Base-by-base conservation (phyloP, 2,888 invertebrate genomes). In the Entomobrya proxima region DNA sequence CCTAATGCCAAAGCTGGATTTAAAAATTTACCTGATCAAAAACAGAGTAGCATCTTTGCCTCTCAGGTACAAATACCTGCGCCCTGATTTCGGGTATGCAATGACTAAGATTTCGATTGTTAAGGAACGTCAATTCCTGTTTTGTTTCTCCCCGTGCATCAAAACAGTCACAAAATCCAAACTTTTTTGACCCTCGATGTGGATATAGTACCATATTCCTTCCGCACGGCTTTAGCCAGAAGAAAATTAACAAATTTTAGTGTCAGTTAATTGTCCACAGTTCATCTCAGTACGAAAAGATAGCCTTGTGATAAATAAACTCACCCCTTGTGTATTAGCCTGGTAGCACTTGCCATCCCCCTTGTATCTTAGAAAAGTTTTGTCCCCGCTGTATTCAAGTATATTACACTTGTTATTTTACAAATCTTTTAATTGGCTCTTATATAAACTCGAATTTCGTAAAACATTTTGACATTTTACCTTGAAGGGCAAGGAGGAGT, bases 141-240 rank as follows among this genome's bases (percentile, higher is more conserved):
- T 77, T 64, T 15, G 88, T 87, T 58, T 88, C 86, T 27, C 67
- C 58, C 58, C 87, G 24, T 7, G 88, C 88, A 52, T 88, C 88
- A 37, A 86, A 88, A 37, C 88, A 88, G 32, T 88, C 88, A 67
- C 88, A 88, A 32, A 87, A 87, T 67, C 87, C 88, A 55, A 76
- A 80, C 15, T 24, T 58, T 24, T 74, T 74, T 6, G 64, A 77
- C 7, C 58, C 13, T 27, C 86, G 88, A 52, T 86, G 86, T 13
- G 87, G 87, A 58, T 74, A 88, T 6, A 86, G 77, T 7, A 88
- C 32, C 88, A 88, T 88, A 44, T 87, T 87, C 27, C 6, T 6
- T n/a, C 61, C 40, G 24, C 85, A 85, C 27, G 85, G 85, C 85
- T 85, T 6, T 3, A 74, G 15, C 4, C 35, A 21, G 37, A 77